Evolutionary conservation across 2,888 invertebrate genomes (phyloP).

Genomic region (Drosophila kanekoi): DNA sequence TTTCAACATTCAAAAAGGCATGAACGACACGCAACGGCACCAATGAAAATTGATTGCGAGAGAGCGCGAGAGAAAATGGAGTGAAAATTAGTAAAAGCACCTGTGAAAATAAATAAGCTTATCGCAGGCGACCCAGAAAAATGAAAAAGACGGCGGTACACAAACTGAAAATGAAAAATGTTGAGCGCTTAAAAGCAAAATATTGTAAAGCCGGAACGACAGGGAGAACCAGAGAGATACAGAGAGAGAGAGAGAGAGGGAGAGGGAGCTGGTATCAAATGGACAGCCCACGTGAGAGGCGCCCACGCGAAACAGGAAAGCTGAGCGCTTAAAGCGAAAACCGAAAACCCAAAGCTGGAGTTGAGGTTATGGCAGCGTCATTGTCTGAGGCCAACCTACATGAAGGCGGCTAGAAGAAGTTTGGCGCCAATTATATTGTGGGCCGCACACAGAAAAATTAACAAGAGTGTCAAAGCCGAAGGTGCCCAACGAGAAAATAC

Average conservation of each 20-base stretch:
- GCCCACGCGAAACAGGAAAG: constrained; percentile 57
- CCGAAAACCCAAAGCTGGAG: constrained; percentile 21
- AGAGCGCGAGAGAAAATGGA: constrained; percentile 21
- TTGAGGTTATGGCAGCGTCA: constrained; percentile 35
- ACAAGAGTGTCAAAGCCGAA: background rate
- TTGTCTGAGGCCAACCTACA: constrained; percentile 36
- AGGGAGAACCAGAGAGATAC: background rate
- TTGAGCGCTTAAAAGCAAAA: constrained; percentile 28
- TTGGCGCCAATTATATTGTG: constrained; percentile 64
- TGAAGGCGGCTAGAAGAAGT: constrained; percentile 31
- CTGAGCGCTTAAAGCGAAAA: constrained; percentile 49
- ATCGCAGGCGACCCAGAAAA: constrained; percentile 62
- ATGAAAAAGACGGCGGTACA: constrained; percentile 11
- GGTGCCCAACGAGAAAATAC: background rate
- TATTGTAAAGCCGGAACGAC: constrained; percentile 14
- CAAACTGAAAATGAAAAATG: constrained; percentile 52
- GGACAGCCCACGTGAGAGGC: constrained; percentile 45
- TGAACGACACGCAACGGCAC: constrained; percentile 17
- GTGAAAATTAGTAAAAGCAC: constrained; percentile 64
- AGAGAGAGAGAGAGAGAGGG: background rate
- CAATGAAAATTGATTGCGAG: constrained; percentile 35
- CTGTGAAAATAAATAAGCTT: constrained; percentile 74
- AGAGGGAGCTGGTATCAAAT: constrained; percentile 31
- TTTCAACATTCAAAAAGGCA: constrained; percentile 45
- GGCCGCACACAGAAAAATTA: constrained; percentile 30